Percentiles rank a stretch among this genome's conserved stretches.
Conservation (phyloP, 1,140 invertebrate species). For the Euura saliciscinereae region DNA sequence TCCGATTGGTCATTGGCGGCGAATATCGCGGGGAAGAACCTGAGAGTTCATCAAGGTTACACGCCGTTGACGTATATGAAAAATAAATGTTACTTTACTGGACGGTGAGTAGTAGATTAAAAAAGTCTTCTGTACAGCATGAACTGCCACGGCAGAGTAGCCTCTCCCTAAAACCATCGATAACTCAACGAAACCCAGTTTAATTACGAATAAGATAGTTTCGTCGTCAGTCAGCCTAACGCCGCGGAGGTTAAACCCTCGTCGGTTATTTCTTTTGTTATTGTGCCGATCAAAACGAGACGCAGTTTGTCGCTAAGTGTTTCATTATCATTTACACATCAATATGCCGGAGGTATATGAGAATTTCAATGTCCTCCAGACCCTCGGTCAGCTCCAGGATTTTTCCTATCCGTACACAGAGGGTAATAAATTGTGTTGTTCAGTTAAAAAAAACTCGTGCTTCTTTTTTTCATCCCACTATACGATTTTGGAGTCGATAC, state of each 20-base stretch:
- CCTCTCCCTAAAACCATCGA: no score
- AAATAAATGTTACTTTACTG: background rate
- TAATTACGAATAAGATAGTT: background rate
- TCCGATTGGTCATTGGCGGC: background rate
- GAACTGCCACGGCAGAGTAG: no score
- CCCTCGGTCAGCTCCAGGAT: background rate
- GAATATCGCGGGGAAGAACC: background rate
- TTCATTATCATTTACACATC: background rate
- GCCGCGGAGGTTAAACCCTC: no score
- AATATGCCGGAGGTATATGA: constrained; percentile 18
- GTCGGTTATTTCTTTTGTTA: no score
- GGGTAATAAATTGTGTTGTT: background rate
- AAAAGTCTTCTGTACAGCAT: no score
- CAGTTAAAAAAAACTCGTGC: no score
- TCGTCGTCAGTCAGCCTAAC: background rate
- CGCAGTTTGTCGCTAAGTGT: background rate
- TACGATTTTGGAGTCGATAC: no score
- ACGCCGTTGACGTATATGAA: background rate
- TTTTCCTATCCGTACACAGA: background rate
- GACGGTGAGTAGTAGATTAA: background rate
- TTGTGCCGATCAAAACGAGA: background rate
- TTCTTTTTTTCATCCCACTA: no score
- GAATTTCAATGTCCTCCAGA: constrained; percentile 20
- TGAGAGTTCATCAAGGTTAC: background rate
- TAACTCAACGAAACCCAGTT: no score